phyloP scores from a whole-genome alignment of 2,797 vertebrate species.

The Cuculus canorus region DNA sequence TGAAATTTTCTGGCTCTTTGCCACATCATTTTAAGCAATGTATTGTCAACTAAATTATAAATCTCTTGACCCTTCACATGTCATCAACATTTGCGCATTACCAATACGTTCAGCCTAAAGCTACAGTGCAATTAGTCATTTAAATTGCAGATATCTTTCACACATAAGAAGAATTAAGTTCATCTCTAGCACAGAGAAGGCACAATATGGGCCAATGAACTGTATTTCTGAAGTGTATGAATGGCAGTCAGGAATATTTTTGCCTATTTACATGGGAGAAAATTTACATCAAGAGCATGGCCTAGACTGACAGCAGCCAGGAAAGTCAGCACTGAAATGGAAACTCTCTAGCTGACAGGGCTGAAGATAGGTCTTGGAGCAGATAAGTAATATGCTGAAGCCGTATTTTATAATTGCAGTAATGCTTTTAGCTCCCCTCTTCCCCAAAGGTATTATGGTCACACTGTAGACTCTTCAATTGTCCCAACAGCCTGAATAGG shows the following conservation, averaged over 20 bases:
- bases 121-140: constrained; percentile 73
- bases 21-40: constrained; percentile 71
- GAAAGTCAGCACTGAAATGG: not conserved
- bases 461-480: not conserved
- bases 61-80: constrained; percentile 74
- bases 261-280: constrained; percentile 9
- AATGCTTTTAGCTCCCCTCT: not conserved
- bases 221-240: constrained; percentile 33
- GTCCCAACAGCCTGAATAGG: not conserved
- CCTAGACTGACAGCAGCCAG: constrained; percentile 46
- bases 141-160: constrained; percentile 73
- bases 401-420: not conserved
- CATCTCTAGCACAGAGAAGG: constrained; percentile 19
- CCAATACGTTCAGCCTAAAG: constrained; percentile 75
- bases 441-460: not conserved
- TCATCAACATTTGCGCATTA: constrained; percentile 66
- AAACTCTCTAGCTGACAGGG: not conserved
- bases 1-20: constrained; percentile 74
- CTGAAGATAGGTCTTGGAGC: not conserved
- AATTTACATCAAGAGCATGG: not conserved
- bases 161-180: constrained; percentile 66
- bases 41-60: constrained; percentile 72
- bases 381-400: not conserved
- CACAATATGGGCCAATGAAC: not conserved
- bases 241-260: constrained; percentile 52